Percentiles rank a stretch among this genome's conserved stretches.
These are phyloP conservation scores for Poeciliopsis prolifica DNA, from an alignment of 2,113 vertebrate species.

Conservation along the genomic window DNA sequence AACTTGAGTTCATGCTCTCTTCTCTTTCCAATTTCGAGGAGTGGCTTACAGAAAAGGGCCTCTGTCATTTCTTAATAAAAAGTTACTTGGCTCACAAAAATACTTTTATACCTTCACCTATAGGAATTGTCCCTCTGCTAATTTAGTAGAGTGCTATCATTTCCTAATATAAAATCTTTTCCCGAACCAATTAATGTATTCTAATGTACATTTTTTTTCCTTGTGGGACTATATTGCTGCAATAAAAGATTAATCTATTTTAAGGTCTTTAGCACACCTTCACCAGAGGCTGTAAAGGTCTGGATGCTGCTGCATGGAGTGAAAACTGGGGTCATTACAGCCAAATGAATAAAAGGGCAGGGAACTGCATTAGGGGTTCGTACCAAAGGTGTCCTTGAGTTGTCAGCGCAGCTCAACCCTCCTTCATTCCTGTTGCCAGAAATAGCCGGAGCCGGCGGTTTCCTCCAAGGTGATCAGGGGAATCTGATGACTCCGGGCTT, in stretches of 20 bases:
- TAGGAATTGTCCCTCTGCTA: not conserved
- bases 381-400: constrained; percentile 42
- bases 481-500: constrained; percentile 76
- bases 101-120: not conserved
- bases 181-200: not conserved
- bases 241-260: not conserved
- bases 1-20: not conserved
- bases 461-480: constrained; percentile 78
- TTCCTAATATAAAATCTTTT: not conserved
- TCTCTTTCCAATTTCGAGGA: not conserved
- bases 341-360: constrained; percentile 19
- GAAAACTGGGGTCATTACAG: not conserved
- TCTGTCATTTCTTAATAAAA: not conserved
- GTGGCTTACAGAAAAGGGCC: too few relatives aligned
- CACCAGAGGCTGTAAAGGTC: not conserved
- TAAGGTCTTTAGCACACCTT: not conserved
- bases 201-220: not conserved
- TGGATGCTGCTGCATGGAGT: not conserved
- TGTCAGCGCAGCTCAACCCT: constrained; percentile 57
- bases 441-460: constrained; percentile 78
- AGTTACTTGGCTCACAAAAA: not conserved
- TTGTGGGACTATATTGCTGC: not conserved
- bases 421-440: constrained; percentile 65
- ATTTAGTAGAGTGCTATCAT: too few relatives aligned
- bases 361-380: not conserved